Base-by-base conservation (phyloP, 2,113 vertebrate genomes). In the Micronycteris hirsuta region DNA sequence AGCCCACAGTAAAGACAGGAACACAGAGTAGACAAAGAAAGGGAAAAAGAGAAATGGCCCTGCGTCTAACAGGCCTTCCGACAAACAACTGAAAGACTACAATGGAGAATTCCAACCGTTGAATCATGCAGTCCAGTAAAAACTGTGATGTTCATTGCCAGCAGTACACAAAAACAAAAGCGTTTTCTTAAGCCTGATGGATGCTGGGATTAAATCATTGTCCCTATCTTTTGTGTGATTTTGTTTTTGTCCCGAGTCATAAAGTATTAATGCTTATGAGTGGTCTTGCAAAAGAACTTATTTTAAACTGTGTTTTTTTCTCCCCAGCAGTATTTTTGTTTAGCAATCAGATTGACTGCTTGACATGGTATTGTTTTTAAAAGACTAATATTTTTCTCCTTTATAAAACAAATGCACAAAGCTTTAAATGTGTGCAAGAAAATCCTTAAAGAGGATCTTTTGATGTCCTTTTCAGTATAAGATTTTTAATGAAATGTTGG, bases 301-400 rank as follows among this genome's bases (percentile, higher is more conserved):
- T 68, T 56, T 94, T 94, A 88, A 86, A 73, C 15, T 65, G 2
- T 65, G 10, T 3, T 43, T 76, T 76, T 41, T 49, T 6, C 0
- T 31, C 54, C 22, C 7, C 31, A 95, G 24, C 15, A 91, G n/a
- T 74, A 74, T 68, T 96, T 97, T 65, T 56, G 89, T 73, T 88
- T 80, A 76, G 15, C 0, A 89, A 86, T 93, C 89, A 92, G 56
- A 92, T 71, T 80, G 94, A 94, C 77, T 88, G 20, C 68, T 76
- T 56, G 67, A 98, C 77, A 91, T 78, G 89, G 74, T 95, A 90
- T 89, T 77, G 95, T 91, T 97, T 97, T 92, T 24, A 97, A 97
- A 86, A 97, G 88, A 97, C 83, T 90, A 96, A 8, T 20, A 90
- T 82, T 96, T 74, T 74, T 94, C 38, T 91, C 58, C 82, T 86